Base-by-base conservation (phyloP, 2,113 vertebrate species). In the Salminus brasiliensis region DNA sequence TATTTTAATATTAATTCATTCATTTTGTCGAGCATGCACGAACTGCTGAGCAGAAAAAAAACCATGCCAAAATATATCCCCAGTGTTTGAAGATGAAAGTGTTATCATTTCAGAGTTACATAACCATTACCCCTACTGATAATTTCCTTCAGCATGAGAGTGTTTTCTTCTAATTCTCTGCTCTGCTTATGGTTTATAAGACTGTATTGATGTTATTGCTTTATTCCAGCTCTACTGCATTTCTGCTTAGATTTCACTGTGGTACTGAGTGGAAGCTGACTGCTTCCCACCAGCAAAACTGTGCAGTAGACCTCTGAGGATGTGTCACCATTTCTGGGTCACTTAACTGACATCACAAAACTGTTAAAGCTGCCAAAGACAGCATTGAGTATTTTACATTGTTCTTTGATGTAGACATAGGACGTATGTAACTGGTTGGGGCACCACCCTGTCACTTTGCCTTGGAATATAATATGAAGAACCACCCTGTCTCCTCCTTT, bases 21-120 rank as follows among this genome's bases (percentile, higher is more conserved):
- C 32, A 82, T 86, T 87, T 83, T 79, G 83, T 87, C 82, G 89
- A 85, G 85, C 39, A 6, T 57, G 81, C 83, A 83, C 74, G 85
- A 86, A 90, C 83, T 85, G 86, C 86, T 88, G 85, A 89, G 65
- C 79, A 76, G 62, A 83, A 79, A 85, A 84, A 79, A 85, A 89
- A 85, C 82, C 68, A 57, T 73, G 79, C 83, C 78, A 79, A 71
- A 71, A 65, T 63, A 69, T 29, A 71, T 85, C 78, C 80, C 41
- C 5, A 27, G 69, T 72, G 63, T 86, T 73, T 85, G 47, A 65
- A 81, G 41, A 84, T 55, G 62, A 85, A 79, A 80, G 57, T 47
- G 29, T 68, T 52, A 75, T 88, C 55, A 60, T 65, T 47, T 78
- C 18, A 25, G 23, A 47, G 68, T 85, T 77, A 82, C 63, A 79